Base-by-base conservation (phyloP, 1,140 invertebrate genomes). In the Drosophila pachea region DNA sequence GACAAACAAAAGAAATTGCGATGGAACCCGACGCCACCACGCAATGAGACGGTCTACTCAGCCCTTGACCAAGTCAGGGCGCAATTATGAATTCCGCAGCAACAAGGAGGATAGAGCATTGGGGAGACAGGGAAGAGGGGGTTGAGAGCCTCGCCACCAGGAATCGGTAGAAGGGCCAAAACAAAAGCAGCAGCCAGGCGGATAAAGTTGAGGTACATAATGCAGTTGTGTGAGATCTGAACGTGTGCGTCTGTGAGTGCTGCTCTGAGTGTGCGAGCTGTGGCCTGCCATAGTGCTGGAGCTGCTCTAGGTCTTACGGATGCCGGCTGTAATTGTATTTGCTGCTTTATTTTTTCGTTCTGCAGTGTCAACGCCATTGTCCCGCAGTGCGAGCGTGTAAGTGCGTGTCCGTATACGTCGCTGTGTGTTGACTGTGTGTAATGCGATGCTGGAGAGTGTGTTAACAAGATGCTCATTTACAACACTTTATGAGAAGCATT, bases 381-480 rank as follows among this genome's bases (percentile, higher is more conserved):
- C 72, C 53, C 40, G 31, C 45, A 43, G 40, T 7, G 1, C 1
- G 40, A n/a, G 40, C 14, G 40, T 43, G 48, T 6, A 35, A 22
- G 22, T 65, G 31, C 58, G 45, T 56, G 54, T 38, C 45, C 38
- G 38, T n/a, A 29, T 42, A 22, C 50, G 47, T 43, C 8, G 33
- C 9, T 62, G 49, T 43, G 36, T 33, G 35, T 36, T 29, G 35
- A n/a, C 64, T 45, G 64, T 72, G 59, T 47, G 40, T 82, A 82
- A 82, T 82, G 67, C 66, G 32, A 55, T 71, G 67, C 42, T 56
- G 33, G 42, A 68, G 63, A 71, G 79, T 79, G 79, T 84, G 73
- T 73, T 83, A 83, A 83, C 79, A 83, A 83, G 79, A 76, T 48
- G 78, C 68, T 78, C 72, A 83, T 84, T 83, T 75, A 73, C 79